Evolutionary conservation across 2,888 invertebrate species (phyloP).

Genomic region (Meteorus colon): DNA sequence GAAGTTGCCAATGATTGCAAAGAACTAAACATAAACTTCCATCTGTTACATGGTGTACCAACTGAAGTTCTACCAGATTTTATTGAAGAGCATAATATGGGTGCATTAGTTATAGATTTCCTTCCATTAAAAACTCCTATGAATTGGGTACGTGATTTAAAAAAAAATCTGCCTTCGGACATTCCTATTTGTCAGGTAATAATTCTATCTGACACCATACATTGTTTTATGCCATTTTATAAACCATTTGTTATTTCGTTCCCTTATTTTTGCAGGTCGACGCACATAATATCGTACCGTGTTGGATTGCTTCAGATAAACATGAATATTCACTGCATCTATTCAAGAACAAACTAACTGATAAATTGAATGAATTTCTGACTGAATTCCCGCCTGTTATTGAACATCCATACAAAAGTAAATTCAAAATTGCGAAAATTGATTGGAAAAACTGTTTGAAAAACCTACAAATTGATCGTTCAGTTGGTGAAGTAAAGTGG

Average conservation of each 20-base stretch:
- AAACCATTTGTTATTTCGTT: too few species aligned
- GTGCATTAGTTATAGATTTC: conserved; percentile 90
- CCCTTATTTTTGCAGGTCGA: conserved; percentile 78
- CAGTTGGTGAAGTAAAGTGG: conserved; percentile 85
- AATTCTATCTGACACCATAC: conserved; percentile 26
- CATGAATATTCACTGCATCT: conserved; percentile 91
- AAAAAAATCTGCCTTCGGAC: conserved; percentile 79
- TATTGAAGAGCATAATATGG: conserved; percentile 82
- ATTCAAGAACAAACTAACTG: conserved; percentile 88
- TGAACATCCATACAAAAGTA: conserved; percentile 77
- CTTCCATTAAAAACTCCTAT: conserved; percentile 83
- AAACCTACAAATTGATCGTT: conserved; percentile 80
- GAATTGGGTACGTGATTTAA: conserved; percentile 83
- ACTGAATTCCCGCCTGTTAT: conserved; percentile 89
- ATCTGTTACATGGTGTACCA: conserved; percentile 83
- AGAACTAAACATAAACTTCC: conserved; percentile 84
- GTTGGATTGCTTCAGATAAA: conserved; percentile 91
- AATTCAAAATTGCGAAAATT: conserved; percentile 73
- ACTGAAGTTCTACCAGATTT: conserved; percentile 80
- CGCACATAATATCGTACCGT: conserved; percentile 92
- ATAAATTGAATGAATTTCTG: conserved; percentile 82
- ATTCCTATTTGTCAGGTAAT: conserved; percentile 85
- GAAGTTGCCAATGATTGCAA: conserved; percentile 85
- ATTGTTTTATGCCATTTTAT: too few species aligned
- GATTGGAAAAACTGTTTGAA: conserved; percentile 83